phyloP scores from a whole-genome alignment of 2,888 invertebrate species.

The Synanthedon myopaeformis region DNA sequence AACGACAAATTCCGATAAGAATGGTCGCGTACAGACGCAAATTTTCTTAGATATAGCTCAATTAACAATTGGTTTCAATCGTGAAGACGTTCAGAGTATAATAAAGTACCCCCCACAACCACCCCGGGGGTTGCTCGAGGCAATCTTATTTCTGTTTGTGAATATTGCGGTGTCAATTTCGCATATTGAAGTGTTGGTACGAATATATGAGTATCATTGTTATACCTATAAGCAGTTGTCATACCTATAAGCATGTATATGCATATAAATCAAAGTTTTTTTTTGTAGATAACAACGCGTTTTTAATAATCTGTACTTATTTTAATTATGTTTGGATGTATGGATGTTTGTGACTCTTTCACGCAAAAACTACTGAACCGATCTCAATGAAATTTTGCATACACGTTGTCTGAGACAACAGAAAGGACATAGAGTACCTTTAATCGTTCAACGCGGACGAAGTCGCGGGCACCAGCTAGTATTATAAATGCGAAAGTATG shows the following conservation, averaged over 20 bases:
- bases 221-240: background rate
- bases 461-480: no score
- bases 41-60: conserved; percentile 70
- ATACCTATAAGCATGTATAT: background rate
- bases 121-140: conserved; percentile 41
- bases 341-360: no score
- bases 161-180: conserved; percentile 70
- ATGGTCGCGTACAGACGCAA: conserved; percentile 58
- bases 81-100: conserved; percentile 64
- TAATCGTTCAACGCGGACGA: no score
- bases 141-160: conserved; percentile 68
- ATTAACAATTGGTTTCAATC: conserved; percentile 71
- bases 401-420: no score
- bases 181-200: conserved; percentile 63
- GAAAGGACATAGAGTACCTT: no score
- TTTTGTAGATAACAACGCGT: no score
- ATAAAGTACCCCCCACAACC: conserved; percentile 52
- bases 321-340: no score
- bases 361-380: no score
- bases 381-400: no score
- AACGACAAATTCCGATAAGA: conserved; percentile 64
- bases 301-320: no score
- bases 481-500: no score
- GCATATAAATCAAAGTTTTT: background rate
- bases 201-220: conserved; percentile 18